A percentile compares a stretch with the other conserved stretches of the same genome.
These are phyloP conservation scores for Pachyramphus minor DNA, from an alignment of 2,113 vertebrate genomes.

Conservation along the genomic window DNA sequence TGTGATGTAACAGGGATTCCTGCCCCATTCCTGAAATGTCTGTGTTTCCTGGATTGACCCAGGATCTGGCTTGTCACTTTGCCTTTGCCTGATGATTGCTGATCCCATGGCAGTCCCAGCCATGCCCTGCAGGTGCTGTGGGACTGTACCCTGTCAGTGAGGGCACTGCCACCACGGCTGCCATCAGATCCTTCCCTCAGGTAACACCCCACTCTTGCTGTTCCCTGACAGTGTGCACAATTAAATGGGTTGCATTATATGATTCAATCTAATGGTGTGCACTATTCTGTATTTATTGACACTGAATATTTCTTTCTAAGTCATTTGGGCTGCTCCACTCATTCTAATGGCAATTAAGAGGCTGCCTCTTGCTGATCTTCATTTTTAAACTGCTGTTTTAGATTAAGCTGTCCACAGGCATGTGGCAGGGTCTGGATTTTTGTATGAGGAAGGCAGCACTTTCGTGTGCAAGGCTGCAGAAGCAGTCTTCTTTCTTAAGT, in stretches of 20 bases:
- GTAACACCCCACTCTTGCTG: not conserved
- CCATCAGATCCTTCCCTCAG: not conserved
- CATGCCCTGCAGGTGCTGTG: not conserved
- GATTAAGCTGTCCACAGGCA: not conserved
- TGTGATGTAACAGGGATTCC: not conserved
- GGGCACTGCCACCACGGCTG: not conserved
- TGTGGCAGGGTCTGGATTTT: not conserved
- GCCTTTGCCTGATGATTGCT: not conserved
- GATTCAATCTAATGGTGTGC: not conserved
- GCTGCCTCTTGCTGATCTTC: not conserved
- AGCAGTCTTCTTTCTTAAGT: not conserved
- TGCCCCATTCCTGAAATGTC: not conserved
- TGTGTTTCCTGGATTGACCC: not conserved
- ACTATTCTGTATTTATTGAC: not conserved
- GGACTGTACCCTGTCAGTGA: not conserved
- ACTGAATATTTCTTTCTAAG: not conserved
- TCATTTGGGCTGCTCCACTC: not conserved
- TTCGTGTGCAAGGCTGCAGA: not conserved
- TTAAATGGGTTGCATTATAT: not conserved
- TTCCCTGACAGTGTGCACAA: not conserved
- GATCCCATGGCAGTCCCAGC: rapidly evolving
- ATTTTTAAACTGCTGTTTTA: not conserved
- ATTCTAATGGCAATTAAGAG: not conserved
- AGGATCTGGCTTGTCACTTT: not conserved
- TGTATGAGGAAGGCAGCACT: not conserved